Evolutionary conservation across 1,140 invertebrate genomes (phyloP), one percentile per base, ranked within the genome.

Genomic region (Ostrea edulis): DNA sequence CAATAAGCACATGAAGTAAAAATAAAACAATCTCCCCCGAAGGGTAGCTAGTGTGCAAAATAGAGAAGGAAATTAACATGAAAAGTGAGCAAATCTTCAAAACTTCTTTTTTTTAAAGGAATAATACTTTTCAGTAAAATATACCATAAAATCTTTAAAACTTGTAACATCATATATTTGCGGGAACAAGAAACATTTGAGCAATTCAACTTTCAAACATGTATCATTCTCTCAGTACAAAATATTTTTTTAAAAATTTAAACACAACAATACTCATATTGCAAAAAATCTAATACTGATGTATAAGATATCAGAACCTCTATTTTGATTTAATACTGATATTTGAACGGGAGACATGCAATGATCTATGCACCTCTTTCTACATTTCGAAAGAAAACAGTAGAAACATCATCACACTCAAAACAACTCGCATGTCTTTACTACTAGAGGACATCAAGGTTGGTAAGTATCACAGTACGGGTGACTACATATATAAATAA

Each of bases 281-380:
- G 68, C 68, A 77, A 77, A 71, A 77, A 77, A 29, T 14, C 25
- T 77, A 77, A 77, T 77, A 77, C 68, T 77, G 68, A 77, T 77
- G 22, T 9, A 77, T 77, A 29, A 14, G 20, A 29, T 17, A 29
- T 77, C 17, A 35, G 25, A 77, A 77, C 68, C 68, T 77, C 29
- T 17, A 35, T 29, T 62, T 77, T 14, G 29, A 35, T 77, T 77
- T 77, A 77, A 77, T 77, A 77, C 68, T 77, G 68, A 77, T 35
- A 77, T 77, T 35, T 25, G 68, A 62, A 62, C 68, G 22, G 25
- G 14, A 77, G 29, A 77, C 68, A 77, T 25, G 68, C 22, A 77
- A 62, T 77, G 8, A 35, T 25, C 68, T 77, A 14, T 14, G 4
- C 2, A 52, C n/a, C 82, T 51, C 44, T 53, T 83, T 44, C 17